A percentile compares a stretch with the other conserved stretches of the same genome.
Conservation (phyloP, 2,113 vertebrate species). For the Passer montanus region DNA sequence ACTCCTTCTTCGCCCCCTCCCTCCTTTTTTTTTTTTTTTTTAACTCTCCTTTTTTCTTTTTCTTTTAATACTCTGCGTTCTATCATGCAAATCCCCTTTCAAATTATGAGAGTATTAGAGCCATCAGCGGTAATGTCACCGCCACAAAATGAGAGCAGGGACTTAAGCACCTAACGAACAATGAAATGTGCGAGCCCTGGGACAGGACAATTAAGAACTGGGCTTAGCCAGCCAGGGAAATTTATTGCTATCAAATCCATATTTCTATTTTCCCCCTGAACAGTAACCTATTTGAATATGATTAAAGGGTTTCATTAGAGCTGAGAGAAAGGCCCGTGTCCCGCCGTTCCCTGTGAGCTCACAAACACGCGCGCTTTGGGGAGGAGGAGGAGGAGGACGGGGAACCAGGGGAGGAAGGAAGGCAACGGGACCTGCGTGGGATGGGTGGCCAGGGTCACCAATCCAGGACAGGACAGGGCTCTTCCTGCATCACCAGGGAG, state of each 20-base stretch:
- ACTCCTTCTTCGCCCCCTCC: constrained; percentile 38
- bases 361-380: constrained; percentile 72
- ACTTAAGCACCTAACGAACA: constrained; percentile 99
- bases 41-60: constrained; percentile 86
- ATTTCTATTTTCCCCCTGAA: constrained; percentile 99
- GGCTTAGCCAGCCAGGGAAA: constrained; percentile 99
- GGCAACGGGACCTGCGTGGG: not conserved
- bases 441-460: not conserved
- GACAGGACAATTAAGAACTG: constrained; percentile 99
- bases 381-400: not conserved
- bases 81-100: constrained; percentile 99
- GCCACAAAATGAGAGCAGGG: constrained; percentile 99
- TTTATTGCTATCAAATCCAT: constrained; percentile 99
- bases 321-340: constrained; percentile 80
- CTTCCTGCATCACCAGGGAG: not conserved
- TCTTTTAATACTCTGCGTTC: constrained; percentile 99
- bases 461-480: not conserved
- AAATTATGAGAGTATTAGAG: constrained; percentile 99
- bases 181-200: constrained; percentile 99
- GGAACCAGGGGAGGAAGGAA: constrained; percentile 21
- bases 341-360: constrained; percentile 80
- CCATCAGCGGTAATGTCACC: constrained; percentile 99
- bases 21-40: constrained; percentile 59
- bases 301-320: constrained; percentile 96
- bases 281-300: constrained; percentile 99